Evolutionary conservation across 2,797 vertebrate genomes (phyloP), one percentile per base, ranked within the genome.

Genomic region (Gymnodraco acuticeps): DNA sequence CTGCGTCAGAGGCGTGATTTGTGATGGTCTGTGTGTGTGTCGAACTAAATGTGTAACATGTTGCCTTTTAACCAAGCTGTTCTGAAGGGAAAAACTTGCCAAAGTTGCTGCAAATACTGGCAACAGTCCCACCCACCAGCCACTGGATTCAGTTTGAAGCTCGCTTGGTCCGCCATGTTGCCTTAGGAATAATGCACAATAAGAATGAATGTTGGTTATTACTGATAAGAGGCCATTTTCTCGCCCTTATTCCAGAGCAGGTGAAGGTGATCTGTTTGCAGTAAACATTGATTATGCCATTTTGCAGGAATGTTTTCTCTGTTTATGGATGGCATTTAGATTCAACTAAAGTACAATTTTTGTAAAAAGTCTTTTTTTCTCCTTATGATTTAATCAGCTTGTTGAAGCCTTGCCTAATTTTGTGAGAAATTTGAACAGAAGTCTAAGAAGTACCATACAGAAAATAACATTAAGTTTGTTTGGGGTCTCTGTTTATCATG

Each of bases 151-250:
- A 84, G 78, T 70, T 47, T 59, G 38, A 70, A 81, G 82, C 81
- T 79, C 0, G 76, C 91, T 90, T 88, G 90, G 89, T 91, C 87
- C 91, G 91, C 92, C 93, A 81, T 89, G 91, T 91, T 94, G 93
- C 93, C 93, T 94, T 94, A 94, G 88, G 91, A 90, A 86, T 70
- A 85, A 93, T 93, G 93, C 92, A 94, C 92, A 94, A 93, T 85
- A 87, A 82, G 88, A 88, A 84, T 90, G 91, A 91, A 91, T 90
- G 87, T 89, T 77, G 79, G 67, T 75, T 55, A 27, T 78, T 77
- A 59, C 80, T 68, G 66, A 68, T 70, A 48, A 41, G 55, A 80
- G 75, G 75, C 66, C 69, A 58, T 64, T 77, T 75, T 51, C 64
- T 64, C 51, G 72, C 71, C 75, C 77, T 61, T 20, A 77, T 55